Evolutionary conservation across 2,797 vertebrate genomes (phyloP), one percentile per base, ranked within the genome.

Genomic region (Syndactyla subalaris): DNA sequence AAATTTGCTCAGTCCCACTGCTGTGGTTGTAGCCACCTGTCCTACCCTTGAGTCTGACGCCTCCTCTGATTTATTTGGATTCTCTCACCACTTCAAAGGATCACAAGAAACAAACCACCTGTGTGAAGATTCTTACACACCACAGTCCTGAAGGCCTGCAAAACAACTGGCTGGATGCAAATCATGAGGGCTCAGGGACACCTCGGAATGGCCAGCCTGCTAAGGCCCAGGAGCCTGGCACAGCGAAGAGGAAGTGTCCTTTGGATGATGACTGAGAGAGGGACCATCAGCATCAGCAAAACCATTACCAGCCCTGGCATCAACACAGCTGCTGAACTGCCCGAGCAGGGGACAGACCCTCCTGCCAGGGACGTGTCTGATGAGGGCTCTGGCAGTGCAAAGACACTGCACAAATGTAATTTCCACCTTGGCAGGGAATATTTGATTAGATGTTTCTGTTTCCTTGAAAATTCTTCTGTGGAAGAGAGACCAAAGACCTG

Each of bases 31-130:
- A 66, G 46, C 17, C 34, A 78, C 34, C 41, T 52, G 29, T 26
- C 41, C 62, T 12, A 6, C 2, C 30, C 58, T 26, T 7, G 16
- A n/a, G 39, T 32, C 36, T 4, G 6, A 48, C 0, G 2, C 38
- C 41, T 79, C 72, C 38, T 78, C 26, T 20, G 8, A 30, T 52
- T 43, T 12, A 32, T 14, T 32, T 36, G 34, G 39, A 36, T 71
- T 58, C 55, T 63, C 71, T 11, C 32, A 34, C 20, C 16, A 17
- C 34, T 77, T 29, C 61, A 70, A 61, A 73, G 68, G 24, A 54
- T 12, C 74, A 34, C 29, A 41, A 58, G 61, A 39, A 22, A 45
- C 36, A 67, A 85, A 51, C 3, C 48, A 49, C 0, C 0, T 4
- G 10, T 2, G 14, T 8, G 8, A 68, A 75, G 75, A 29, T 23